phyloP scores from a whole-genome alignment of 1,140 invertebrate species.

The Orius insidiosus region DNA sequence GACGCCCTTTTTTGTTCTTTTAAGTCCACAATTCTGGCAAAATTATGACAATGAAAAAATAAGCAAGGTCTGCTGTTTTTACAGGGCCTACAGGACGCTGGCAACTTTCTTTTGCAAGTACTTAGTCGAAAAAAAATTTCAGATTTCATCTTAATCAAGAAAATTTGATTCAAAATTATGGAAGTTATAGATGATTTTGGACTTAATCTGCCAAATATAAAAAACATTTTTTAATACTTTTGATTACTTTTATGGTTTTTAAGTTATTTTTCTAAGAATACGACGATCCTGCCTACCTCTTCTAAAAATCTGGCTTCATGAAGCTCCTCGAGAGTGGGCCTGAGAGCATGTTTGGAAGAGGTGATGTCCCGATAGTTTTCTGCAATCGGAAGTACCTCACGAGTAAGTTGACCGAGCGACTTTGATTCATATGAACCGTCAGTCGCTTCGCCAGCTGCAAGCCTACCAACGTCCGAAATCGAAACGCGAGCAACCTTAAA shows the following conservation, averaged over 20 bases:
- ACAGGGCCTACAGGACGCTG: no score
- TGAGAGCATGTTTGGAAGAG: constrained; percentile 29
- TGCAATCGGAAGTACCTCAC: constrained; percentile 34
- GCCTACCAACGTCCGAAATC: constrained; percentile 6
- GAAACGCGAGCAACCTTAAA: constrained; percentile 28
- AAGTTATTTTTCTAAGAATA: background rate
- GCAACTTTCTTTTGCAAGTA: no score
- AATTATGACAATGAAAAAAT: no score
- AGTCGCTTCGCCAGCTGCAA: constrained; percentile 1
- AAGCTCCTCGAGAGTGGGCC: constrained; percentile 38
- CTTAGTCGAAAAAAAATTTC: no score
- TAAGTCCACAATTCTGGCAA: no score
- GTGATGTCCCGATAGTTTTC: constrained; percentile 38
- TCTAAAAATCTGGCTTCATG: constrained; percentile 28
- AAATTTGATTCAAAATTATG: no score
- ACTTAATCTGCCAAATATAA: background rate
- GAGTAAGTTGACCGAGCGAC: constrained; percentile 33
- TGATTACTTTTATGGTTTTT: background rate
- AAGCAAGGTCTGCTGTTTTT: no score
- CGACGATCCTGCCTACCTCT: constrained; percentile 20
- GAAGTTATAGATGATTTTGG: no score
- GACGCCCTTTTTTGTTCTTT: no score
- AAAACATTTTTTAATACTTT: background rate
- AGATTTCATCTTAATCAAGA: no score
- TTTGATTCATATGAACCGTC: constrained; percentile 22